Conservation (phyloP, 2,888 invertebrate species). For the Oeneis ivallda region DNA sequence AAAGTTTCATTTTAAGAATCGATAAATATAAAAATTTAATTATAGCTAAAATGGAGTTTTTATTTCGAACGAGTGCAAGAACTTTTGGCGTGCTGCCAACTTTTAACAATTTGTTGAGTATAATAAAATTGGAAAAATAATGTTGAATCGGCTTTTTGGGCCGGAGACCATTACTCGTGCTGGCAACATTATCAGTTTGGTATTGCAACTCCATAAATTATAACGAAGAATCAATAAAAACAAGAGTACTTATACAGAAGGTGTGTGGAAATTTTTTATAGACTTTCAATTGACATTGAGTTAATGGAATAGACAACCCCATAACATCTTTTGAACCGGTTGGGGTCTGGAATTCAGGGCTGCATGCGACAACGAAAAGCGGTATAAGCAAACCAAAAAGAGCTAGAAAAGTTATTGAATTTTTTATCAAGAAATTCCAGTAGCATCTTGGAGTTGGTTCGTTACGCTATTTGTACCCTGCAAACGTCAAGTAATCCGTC, state of each 20-base stretch:
- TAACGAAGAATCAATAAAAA: neutral
- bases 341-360: no score
- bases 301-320: no score
- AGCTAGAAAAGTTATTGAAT: no score
- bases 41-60: conserved; percentile 12
- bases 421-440: no score
- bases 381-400: no score
- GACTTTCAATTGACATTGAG: no score
- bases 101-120: conserved; percentile 18
- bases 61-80: conserved; percentile 11
- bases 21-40: conserved; percentile 10
- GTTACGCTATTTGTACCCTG: no score
- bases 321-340: no score
- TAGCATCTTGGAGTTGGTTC: no score
- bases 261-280: no score
- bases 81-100: conserved; percentile 10
- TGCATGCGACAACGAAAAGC: no score
- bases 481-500: no score
- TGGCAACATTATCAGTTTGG: conserved; percentile 16
- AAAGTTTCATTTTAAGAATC: conserved; percentile 3
- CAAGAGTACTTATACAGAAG: neutral
- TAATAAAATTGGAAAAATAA: conserved; percentile 21
- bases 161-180: conserved; percentile 1
- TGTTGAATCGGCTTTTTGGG: conserved; percentile 11
- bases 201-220: conserved; percentile 18